Evolutionary conservation across 2,113 vertebrate genomes (phyloP).

Genomic region (Fulica atra): DNA sequence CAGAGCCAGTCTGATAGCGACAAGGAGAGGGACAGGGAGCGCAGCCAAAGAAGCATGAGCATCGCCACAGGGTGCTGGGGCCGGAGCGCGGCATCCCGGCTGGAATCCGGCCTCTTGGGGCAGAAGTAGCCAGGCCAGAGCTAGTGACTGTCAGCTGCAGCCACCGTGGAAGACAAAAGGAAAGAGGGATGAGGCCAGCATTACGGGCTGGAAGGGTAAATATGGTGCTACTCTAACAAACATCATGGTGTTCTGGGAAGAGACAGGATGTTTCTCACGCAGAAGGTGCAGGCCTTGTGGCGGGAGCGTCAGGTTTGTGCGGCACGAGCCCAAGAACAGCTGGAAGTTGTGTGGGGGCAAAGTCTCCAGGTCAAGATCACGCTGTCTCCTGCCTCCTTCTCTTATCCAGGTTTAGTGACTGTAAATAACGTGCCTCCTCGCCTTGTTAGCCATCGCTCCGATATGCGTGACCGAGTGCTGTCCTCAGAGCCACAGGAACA

Average conservation of each 20-base stretch:
- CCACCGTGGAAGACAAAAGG: neutral
- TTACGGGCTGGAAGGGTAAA: slow-evolving; percentile 53
- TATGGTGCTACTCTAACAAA: slow-evolving; percentile 75
- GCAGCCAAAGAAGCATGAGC: slow-evolving; percentile 92
- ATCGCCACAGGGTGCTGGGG: slow-evolving; percentile 94
- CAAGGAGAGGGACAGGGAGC: slow-evolving; percentile 82
- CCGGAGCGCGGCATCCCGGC: slow-evolving; percentile 79
- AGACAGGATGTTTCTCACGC: neutral
- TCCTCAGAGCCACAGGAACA: slow-evolving; percentile 19
- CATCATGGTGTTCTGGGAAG: slow-evolving; percentile 40
- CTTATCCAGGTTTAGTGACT: slow-evolving; percentile 70
- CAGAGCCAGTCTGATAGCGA: slow-evolving; percentile 89
- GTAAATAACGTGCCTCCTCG: slow-evolving; percentile 78
- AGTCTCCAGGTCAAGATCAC: slow-evolving; percentile 35
- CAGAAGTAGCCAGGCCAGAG: slow-evolving; percentile 69
- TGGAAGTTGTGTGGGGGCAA: neutral
- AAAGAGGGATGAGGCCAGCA: slow-evolving; percentile 31
- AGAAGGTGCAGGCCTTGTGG: slow-evolving; percentile 61
- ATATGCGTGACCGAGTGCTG: slow-evolving; percentile 15
- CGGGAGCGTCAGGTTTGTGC: slow-evolving; percentile 25
- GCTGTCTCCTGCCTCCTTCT: slow-evolving; percentile 66
- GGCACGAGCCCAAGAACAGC: neutral
- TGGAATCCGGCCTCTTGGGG: slow-evolving; percentile 79
- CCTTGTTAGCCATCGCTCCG: slow-evolving; percentile 65
- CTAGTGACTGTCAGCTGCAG: neutral